phyloP scores from a whole-genome alignment of 1,140 invertebrate genomes.

The Drosophila murphyi region DNA sequence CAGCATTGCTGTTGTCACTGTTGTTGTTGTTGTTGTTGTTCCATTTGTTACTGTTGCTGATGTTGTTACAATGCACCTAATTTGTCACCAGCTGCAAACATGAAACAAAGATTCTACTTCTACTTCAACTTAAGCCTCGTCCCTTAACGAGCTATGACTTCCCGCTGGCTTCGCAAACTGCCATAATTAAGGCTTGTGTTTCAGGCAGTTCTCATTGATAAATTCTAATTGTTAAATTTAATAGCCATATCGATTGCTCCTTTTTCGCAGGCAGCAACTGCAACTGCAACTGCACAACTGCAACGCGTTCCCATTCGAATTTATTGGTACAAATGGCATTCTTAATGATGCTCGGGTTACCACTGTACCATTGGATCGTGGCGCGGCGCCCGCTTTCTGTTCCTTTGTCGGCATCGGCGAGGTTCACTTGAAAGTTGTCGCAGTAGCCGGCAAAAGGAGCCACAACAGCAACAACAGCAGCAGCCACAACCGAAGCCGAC shows the following conservation, averaged over 20 bases:
- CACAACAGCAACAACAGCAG: not conserved
- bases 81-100: conserved; percentile 62
- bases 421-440: conserved; percentile 59
- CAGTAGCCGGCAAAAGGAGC: conserved; percentile 52
- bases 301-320: conserved; percentile 66
- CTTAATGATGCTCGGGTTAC: conserved; percentile 74
- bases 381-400: conserved; percentile 65
- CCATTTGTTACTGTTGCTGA: conserved; percentile 17
- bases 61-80: conserved; percentile 57
- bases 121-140: not conserved
- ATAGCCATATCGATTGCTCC: conserved; percentile 80
- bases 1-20: conserved; percentile 26
- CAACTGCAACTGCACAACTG: conserved; percentile 22
- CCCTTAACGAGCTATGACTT: conserved; percentile 65
- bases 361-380: conserved; percentile 25
- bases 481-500: conserved; percentile 17
- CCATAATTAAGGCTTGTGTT: conserved; percentile 66
- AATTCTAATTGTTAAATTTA: conserved; percentile 84
- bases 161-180: conserved; percentile 50
- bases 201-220: conserved; percentile 65
- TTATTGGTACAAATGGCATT: conserved; percentile 82
- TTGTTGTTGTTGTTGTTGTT: conserved; percentile 30
- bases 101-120: conserved; percentile 36
- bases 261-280: conserved; percentile 13
- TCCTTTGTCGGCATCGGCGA: conserved; percentile 67